phyloP scores from a whole-genome alignment of 1,140 invertebrate genomes.

The Aphidius gifuensis region DNA sequence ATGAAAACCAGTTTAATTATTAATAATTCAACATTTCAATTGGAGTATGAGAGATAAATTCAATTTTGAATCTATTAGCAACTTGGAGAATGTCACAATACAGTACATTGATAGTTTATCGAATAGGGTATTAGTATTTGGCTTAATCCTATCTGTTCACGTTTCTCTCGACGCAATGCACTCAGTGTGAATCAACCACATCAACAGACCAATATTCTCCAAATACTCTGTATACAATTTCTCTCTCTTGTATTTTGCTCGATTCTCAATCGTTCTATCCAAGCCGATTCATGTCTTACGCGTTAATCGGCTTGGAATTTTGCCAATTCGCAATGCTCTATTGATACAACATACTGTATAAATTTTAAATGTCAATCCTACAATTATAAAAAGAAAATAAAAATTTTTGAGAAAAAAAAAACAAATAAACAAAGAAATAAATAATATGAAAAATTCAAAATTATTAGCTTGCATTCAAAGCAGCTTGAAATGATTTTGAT shows the following conservation, averaged over 20 bases:
- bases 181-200: slow-evolving; percentile 27
- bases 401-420: slow-evolving; percentile 2
- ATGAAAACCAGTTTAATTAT: too few species aligned
- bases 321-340: slow-evolving; percentile 22
- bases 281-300: slow-evolving; percentile 31
- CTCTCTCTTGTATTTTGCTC: too few species aligned
- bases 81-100: slow-evolving; percentile 18
- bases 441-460: neutral
- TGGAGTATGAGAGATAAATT: neutral
- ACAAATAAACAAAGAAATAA: neutral
- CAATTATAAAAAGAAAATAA: neutral
- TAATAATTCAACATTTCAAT: too few species aligned
- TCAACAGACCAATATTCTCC: slow-evolving; percentile 14
- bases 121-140: slow-evolving; percentile 26
- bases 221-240: slow-evolving; percentile 14
- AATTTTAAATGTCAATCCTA: neutral
- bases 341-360: neutral
- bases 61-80: slow-evolving; percentile 24
- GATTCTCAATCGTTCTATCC: slow-evolving; percentile 11
- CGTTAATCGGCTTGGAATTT: slow-evolving; percentile 32
- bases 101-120: slow-evolving; percentile 19
- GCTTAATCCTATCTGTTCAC: slow-evolving; percentile 36
- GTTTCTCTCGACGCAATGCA: slow-evolving; percentile 24
- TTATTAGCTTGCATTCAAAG: too few species aligned
- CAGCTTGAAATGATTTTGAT: too few species aligned